phyloP scores from a whole-genome alignment of 37 sponge, comb jelly and placozoan species.

The Spongilla lacustris region DNA sequence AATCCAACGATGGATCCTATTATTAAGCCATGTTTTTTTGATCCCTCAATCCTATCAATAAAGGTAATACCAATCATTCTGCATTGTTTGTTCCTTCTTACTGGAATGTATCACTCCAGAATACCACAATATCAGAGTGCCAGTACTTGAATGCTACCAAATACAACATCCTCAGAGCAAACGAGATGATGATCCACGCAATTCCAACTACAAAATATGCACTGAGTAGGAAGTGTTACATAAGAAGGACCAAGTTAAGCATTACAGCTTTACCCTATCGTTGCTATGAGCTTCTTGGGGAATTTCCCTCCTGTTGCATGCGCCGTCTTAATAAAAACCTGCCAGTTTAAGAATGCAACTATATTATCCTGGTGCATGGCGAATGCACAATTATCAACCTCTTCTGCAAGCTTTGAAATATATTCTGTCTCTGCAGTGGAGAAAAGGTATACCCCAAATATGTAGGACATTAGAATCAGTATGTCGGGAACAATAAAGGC shows the following conservation, averaged over 20 bases:
- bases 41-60: background rate
- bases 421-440: slow-evolving; percentile 72
- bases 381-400: slow-evolving; percentile 27
- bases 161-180: slow-evolving; percentile 43
- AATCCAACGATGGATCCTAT: slow-evolving; percentile 55
- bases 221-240: background rate
- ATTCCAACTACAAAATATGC: slow-evolving; percentile 26
- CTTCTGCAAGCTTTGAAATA: slow-evolving; percentile 78
- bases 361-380: background rate
- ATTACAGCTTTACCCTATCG: background rate
- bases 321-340: slow-evolving; percentile 30
- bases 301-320: background rate
- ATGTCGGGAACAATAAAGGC: slow-evolving; percentile 68
- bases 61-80: background rate
- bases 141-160: slow-evolving; percentile 19
- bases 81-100: background rate
- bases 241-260: background rate
- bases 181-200: slow-evolving; percentile 47
- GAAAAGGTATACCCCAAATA: slow-evolving; percentile 79
- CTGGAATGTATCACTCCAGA: slow-evolving; percentile 11
- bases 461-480: slow-evolving; percentile 60
- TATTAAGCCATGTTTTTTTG: slow-evolving; percentile 21
- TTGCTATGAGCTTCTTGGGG: background rate
- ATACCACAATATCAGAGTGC: slow-evolving; percentile 3
- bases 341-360: background rate